Percentiles rank a stretch among this genome's conserved stretches.
phyloP scores from a whole-genome alignment of 2,888 invertebrate genomes.

The Gryllus longicercus region DNA sequence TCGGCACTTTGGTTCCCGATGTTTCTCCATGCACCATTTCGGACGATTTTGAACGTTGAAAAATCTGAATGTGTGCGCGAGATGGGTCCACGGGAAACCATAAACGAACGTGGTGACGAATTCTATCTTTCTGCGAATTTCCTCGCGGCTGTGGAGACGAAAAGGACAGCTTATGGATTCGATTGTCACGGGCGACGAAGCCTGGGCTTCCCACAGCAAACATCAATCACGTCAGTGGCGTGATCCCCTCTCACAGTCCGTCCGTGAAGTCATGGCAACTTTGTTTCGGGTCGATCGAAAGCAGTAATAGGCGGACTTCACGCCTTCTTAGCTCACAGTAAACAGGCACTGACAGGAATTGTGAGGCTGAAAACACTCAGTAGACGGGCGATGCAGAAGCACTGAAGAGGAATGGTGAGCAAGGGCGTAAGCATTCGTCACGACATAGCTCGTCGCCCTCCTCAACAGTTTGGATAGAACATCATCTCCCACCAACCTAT shows the following conservation, averaged over 20 bases:
- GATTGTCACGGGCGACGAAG: neutral
- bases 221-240: neutral
- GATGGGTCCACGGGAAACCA: neutral
- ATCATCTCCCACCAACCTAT: too few species aligned
- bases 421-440: too few species aligned
- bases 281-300: too few species aligned
- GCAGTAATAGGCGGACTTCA: neutral
- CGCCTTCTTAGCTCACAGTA: neutral
- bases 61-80: neutral
- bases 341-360: neutral
- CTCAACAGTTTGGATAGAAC: too few species aligned
- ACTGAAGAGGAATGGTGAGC: neutral
- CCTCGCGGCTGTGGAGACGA: neutral
- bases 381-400: neutral
- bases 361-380: neutral
- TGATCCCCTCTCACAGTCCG: conserved; percentile 20
- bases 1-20: neutral
- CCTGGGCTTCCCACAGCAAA: neutral
- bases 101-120: neutral
- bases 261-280: neutral
- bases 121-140: neutral
- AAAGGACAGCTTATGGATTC: neutral
- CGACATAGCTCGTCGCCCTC: too few species aligned
- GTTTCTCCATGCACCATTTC: neutral
- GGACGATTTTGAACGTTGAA: neutral